phyloP scores from a whole-genome alignment of 2,888 invertebrate genomes.

The Ecdyonurus torrentis region DNA sequence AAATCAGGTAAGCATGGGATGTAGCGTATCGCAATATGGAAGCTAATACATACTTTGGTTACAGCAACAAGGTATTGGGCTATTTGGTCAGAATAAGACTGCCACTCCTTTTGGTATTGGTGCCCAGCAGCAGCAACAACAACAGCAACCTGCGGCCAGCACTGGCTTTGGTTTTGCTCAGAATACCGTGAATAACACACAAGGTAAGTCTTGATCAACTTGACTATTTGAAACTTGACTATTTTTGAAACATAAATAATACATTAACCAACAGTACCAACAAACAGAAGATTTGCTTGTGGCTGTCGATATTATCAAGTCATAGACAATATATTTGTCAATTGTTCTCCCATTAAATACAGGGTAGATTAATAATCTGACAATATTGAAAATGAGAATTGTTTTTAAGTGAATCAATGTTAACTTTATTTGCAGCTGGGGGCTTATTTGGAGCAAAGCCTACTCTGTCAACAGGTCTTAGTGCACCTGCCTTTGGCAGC shows the following conservation, averaged over 20 bases:
- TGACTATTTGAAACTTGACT: too few relatives aligned
- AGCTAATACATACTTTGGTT: too few relatives aligned
- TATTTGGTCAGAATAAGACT: conserved; percentile 29
- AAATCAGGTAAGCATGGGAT: conserved; percentile 23
- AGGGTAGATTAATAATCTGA: too few relatives aligned
- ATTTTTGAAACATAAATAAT: too few relatives aligned
- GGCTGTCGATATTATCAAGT: too few relatives aligned
- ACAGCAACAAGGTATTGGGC: conserved; percentile 22
- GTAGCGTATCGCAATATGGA: neutral
- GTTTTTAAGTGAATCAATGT: too few relatives aligned
- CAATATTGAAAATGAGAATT: too few relatives aligned
- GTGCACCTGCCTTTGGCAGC: conserved; percentile 17
- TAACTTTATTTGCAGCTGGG: too few relatives aligned
- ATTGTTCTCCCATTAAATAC: too few relatives aligned
- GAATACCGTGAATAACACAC: conserved; percentile 12
- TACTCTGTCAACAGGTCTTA: neutral
- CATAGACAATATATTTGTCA: too few relatives aligned
- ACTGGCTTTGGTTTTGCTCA: conserved; percentile 16
- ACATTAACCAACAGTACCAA: too few relatives aligned
- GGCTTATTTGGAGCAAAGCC: conserved; percentile 12
- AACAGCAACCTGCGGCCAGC: conserved; percentile 15
- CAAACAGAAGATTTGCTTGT: too few relatives aligned
- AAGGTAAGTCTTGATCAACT: neutral
- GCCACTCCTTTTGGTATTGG: conserved; percentile 12
- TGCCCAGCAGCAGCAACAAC: conserved; percentile 23